A percentile compares a stretch with the other conserved stretches of the same genome.
These are phyloP conservation scores for Epinephelus lanceolatus DNA, from an alignment of 2,113 vertebrate species.

Conservation along the genomic window DNA sequence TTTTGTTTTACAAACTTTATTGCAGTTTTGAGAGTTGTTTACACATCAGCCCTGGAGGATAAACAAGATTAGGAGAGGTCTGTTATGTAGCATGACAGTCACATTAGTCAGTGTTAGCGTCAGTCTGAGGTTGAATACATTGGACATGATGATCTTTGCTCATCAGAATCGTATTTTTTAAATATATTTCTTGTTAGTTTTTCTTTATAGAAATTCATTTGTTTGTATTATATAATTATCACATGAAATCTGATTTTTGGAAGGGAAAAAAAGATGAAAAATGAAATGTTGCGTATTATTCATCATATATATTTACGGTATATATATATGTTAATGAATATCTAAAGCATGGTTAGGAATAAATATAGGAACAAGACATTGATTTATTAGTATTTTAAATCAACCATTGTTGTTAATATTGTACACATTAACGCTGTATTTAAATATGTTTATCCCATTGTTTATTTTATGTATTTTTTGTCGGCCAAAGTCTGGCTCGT, in stretches of 20 bases:
- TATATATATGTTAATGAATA: background rate
- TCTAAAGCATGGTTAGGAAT: background rate
- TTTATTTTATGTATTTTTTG: conserved; percentile 47
- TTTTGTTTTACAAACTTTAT: no score
- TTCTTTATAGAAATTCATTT: background rate
- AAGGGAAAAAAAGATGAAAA: background rate
- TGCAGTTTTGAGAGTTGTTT: no score
- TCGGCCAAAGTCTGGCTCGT: conserved; percentile 78
- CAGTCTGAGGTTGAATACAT: background rate
- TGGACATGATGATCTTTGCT: background rate
- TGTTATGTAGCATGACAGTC: no score
- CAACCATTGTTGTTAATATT: no score
- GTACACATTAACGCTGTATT: background rate
- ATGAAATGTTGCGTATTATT: background rate
- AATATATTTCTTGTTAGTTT: background rate
- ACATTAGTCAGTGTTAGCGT: background rate
- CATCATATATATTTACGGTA: background rate
- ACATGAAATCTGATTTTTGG: background rate
- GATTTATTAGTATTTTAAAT: background rate
- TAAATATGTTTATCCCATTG: background rate
- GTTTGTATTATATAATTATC: background rate
- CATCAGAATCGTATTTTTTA: background rate
- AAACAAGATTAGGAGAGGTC: no score
- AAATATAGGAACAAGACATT: background rate
- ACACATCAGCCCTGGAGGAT: no score